These are phyloP conservation scores for Drosophila athabasca DNA, from an alignment of 1,140 invertebrate species.

Conservation along the genomic window DNA sequence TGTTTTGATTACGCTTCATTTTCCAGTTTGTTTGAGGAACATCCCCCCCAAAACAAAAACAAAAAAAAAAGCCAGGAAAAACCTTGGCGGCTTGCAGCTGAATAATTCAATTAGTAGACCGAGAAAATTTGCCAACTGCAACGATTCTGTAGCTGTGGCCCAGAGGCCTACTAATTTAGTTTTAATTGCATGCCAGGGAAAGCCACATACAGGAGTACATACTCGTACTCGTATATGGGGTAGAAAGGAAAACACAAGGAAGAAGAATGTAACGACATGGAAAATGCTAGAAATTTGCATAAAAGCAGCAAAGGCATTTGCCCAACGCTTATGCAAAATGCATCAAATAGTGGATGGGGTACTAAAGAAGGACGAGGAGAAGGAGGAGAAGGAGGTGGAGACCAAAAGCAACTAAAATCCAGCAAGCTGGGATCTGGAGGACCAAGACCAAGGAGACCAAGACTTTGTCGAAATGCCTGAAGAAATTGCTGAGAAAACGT, in stretches of 20 bases:
- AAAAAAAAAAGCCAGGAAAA: background rate
- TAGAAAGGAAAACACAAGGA: conserved; percentile 40
- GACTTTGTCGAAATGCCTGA: conserved; percentile 70
- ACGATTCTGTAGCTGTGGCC: conserved; percentile 44
- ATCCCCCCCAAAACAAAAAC: background rate
- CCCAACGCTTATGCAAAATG: conserved; percentile 80
- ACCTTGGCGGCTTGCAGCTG: conserved; percentile 62
- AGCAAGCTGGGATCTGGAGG: conserved; percentile 13
- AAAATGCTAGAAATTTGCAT: conserved; percentile 79
- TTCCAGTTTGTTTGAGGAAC: conserved; percentile 36
- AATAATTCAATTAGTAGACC: conserved; percentile 77
- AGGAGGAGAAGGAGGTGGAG: conserved; percentile 13
- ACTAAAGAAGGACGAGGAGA: too few relatives aligned
- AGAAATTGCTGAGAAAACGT: conserved; percentile 68
- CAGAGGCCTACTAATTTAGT: conserved; percentile 79
- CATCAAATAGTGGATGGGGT: conserved; percentile 54
- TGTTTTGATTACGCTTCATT: conserved; percentile 58
- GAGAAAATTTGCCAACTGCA: conserved; percentile 41
- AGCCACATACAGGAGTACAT: conserved; percentile 23
- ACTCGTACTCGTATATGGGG: conserved; percentile 19
- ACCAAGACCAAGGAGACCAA: conserved; percentile 30
- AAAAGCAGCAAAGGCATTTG: conserved; percentile 81
- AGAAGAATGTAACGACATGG: conserved; percentile 78
- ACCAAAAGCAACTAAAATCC: conserved; percentile 55
- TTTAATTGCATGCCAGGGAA: conserved; percentile 73